Percentiles rank a stretch among this genome's conserved stretches.
These are phyloP conservation scores for Holothuria leucospilota DNA, from an alignment of 53 echinoderm and acorn worm species.

Conservation along the genomic window DNA sequence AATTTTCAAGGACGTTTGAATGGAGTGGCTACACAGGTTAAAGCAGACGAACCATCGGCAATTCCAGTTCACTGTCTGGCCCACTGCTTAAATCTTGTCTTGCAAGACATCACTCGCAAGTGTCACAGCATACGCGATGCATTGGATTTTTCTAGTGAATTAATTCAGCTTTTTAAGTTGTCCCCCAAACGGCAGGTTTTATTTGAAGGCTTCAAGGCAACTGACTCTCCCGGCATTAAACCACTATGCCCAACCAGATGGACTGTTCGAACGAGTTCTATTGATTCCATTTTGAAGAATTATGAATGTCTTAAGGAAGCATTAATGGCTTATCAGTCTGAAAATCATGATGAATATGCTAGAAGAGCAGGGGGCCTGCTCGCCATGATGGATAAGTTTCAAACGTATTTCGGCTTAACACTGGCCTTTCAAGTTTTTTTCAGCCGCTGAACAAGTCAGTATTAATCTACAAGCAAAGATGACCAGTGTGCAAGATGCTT, in stretches of 20 bases:
- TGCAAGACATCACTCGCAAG: conserved; percentile 28
- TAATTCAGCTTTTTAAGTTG: conserved; percentile 21
- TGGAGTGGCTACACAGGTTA: conserved; percentile 33
- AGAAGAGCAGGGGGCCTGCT: conserved; percentile 29
- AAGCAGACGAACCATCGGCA: conserved; percentile 10
- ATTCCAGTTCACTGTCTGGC: conserved; percentile 46
- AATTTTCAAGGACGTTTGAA: conserved; percentile 14
- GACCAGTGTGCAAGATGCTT: conserved; percentile 25
- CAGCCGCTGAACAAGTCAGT: conserved; percentile 21
- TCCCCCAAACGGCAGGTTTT: not conserved
- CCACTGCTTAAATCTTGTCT: conserved; percentile 47
- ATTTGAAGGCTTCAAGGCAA: too few relatives aligned
- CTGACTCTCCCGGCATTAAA: too few relatives aligned
- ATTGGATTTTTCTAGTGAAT: not conserved
- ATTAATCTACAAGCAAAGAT: not conserved
- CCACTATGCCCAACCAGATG: too few relatives aligned
- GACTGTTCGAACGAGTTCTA: too few relatives aligned
- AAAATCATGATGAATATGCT: conserved; percentile 20
- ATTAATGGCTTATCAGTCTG: not conserved
- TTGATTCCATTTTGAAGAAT: too few relatives aligned
- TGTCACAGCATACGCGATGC: conserved; percentile 24
- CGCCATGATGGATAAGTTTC: conserved; percentile 27
- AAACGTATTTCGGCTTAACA: conserved; percentile 28
- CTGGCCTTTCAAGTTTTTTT: conserved; percentile 22
- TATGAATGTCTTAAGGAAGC: too few relatives aligned